Conservation (phyloP, 92 coral and sea anemone genomes). For the Epizoanthus ramosus region DNA sequence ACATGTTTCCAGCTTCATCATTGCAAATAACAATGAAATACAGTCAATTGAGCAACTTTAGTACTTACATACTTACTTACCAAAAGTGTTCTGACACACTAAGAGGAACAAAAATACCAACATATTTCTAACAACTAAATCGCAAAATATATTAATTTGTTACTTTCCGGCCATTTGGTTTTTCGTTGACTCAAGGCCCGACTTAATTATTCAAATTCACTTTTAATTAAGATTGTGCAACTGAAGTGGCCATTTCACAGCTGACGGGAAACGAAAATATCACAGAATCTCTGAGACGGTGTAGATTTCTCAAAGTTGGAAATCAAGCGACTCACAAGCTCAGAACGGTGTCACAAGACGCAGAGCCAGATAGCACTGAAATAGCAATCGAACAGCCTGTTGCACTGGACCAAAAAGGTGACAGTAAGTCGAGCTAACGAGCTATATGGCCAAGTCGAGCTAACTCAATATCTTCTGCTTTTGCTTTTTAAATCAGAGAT, state of each 20-base stretch:
- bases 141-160: slow-evolving; percentile 16
- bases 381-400: no score
- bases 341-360: no score
- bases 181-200: slow-evolving; percentile 13
- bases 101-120: not conserved
- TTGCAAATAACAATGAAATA: not conserved
- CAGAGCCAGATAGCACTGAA: no score
- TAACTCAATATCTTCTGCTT: no score
- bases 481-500: no score
- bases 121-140: not conserved
- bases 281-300: not conserved
- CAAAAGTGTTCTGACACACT: not conserved
- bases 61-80: not conserved
- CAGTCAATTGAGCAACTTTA: not conserved
- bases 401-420: no score
- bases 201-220: not conserved
- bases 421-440: no score
- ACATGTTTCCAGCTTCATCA: not conserved
- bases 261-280: not conserved
- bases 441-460: no score
- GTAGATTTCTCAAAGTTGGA: no score
- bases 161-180: not conserved
- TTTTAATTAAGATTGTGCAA: not conserved
- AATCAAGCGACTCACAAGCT: not conserved
- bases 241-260: not conserved